A percentile compares a stretch with the other conserved stretches of the same genome.
These are phyloP conservation scores for Ariolimax columbianus DNA, from an alignment of 2,888 invertebrate genomes.

Conservation along the genomic window DNA sequence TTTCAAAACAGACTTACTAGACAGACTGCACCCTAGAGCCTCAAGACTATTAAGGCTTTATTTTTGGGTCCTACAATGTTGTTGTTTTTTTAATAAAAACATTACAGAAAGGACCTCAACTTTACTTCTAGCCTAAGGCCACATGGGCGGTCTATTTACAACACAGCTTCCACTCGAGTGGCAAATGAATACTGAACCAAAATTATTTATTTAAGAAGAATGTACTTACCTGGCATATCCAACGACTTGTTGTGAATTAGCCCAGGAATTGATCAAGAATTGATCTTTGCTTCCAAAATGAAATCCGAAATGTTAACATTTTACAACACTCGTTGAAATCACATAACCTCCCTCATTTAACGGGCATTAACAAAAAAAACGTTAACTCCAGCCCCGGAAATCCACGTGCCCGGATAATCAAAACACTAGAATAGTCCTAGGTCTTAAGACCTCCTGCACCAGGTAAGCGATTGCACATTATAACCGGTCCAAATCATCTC, in stretches of 20 bases:
- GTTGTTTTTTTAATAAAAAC: no score
- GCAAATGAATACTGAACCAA: background rate
- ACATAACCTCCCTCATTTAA: background rate
- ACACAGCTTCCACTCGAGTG: no score
- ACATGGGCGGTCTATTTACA: no score
- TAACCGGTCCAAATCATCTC: background rate
- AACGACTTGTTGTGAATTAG: background rate
- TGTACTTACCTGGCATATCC: background rate
- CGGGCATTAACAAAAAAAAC: background rate
- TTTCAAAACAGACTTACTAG: no score
- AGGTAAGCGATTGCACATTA: background rate
- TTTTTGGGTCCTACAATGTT: no score
- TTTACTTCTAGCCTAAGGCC: no score
- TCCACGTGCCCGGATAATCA: background rate
- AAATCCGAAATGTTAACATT: constrained; percentile 9
- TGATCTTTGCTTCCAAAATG: background rate
- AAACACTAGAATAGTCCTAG: background rate
- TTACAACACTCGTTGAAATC: background rate
- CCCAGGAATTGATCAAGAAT: background rate
- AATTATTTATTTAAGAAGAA: background rate
- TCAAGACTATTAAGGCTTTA: no score
- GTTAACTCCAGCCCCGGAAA: background rate
- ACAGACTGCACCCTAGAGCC: no score
- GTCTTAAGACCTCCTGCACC: background rate
- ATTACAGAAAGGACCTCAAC: no score